Conservation (phyloP, 2,888 invertebrate species). For the Leptopilina myrica region DNA sequence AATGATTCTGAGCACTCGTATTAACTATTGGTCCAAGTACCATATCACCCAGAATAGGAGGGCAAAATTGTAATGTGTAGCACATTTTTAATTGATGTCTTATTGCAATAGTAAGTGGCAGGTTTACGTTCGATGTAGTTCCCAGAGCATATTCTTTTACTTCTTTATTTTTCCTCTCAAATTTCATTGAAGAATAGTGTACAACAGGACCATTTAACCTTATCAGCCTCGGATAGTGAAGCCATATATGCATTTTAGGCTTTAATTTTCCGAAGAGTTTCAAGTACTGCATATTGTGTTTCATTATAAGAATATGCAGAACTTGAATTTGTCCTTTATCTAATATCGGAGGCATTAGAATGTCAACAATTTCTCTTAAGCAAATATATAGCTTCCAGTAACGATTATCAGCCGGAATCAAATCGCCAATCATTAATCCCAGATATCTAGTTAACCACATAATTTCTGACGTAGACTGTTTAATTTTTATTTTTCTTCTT, state of each 20-base stretch:
- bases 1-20: constrained; percentile 23
- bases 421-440: constrained; percentile 48
- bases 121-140: constrained; percentile 44
- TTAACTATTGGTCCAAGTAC: constrained; percentile 40
- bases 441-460: constrained; percentile 48
- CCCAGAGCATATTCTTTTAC: constrained; percentile 46
- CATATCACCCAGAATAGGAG: constrained; percentile 1
- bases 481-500: constrained; percentile 28
- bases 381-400: constrained; percentile 43
- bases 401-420: constrained; percentile 37
- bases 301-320: constrained; percentile 32
- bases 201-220: constrained; percentile 43
- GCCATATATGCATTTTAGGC: too few species aligned
- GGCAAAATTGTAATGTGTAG: constrained; percentile 37
- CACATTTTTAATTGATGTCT: constrained; percentile 47
- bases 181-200: constrained; percentile 3
- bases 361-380: constrained; percentile 39
- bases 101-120: constrained; percentile 45
- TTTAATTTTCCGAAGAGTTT: not conserved
- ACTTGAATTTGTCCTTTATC: constrained; percentile 43
- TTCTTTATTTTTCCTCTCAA: constrained; percentile 45
- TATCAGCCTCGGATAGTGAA: too few species aligned
- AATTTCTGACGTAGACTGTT: constrained; percentile 44
- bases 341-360: constrained; percentile 45
- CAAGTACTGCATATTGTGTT: constrained; percentile 45